phyloP scores from a whole-genome alignment of 2,888 invertebrate species.

The Barypeithes pellucidus region DNA sequence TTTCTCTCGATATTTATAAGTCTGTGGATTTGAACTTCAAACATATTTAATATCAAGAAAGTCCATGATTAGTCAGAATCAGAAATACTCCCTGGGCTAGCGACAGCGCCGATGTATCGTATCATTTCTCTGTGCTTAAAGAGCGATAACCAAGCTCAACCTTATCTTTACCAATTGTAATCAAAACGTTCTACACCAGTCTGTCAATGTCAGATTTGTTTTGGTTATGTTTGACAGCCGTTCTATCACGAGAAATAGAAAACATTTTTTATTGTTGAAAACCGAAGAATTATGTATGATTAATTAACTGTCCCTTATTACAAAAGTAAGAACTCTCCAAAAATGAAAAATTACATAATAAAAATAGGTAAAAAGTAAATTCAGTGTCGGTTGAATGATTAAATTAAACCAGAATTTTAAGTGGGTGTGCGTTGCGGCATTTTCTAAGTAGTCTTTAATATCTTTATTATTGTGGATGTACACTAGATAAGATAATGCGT shows the following conservation, averaged over 20 bases:
- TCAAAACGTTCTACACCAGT: too few species aligned
- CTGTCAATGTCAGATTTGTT: constrained; percentile 11
- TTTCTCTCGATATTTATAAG: too few species aligned
- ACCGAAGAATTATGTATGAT: not conserved
- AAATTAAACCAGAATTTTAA: constrained; percentile 42
- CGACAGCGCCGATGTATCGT: too few species aligned
- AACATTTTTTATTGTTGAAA: not conserved
- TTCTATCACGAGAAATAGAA: constrained; percentile 4
- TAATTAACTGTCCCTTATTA: constrained; percentile 2
- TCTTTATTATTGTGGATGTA: constrained; percentile 61
- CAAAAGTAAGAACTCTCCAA: not conserved
- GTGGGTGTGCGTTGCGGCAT: constrained; percentile 63
- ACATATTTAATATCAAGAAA: too few species aligned
- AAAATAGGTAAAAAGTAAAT: constrained; percentile 6
- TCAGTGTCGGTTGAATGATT: constrained; percentile 17
- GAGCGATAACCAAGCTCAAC: too few species aligned
- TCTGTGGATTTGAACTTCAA: too few species aligned
- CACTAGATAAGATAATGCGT: constrained; percentile 59
- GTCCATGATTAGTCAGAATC: too few species aligned
- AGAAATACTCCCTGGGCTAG: too few species aligned
- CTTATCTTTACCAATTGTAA: too few species aligned
- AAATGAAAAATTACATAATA: not conserved
- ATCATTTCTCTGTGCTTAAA: too few species aligned
- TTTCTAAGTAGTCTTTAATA: constrained; percentile 60
- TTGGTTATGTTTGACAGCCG: constrained; percentile 21